Evolutionary conservation across 2,797 vertebrate species (phyloP), one percentile per base, ranked within the genome.

Genomic region (Tolypeutes matacus): DNA sequence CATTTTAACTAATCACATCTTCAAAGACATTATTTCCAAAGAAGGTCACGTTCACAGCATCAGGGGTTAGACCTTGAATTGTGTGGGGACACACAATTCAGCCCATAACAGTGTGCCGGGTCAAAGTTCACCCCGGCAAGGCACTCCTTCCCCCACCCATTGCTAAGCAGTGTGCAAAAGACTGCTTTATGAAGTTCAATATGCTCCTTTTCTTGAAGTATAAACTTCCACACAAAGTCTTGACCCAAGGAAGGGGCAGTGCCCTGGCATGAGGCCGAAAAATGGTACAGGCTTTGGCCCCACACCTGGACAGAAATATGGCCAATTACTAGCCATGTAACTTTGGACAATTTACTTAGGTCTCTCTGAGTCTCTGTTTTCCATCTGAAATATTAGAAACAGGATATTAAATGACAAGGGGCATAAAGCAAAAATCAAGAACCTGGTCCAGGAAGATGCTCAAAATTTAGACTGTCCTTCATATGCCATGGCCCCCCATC

Each of bases 401-500:
- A 21, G 42, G 36, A 82, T 21, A 64, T 11, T 34, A 65, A 81
- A 39, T 64, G 12, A 10, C 17, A 39, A 89, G n/a, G 21, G 49
- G 21, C n/a, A 0, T 88, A 62, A 80, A 80, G 72, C 34, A 91
- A 78, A 84, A 77, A n/a, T 70, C 20, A 85, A 49, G 36, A 78
- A n/a, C n/a, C 27, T n/a, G 15, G 12, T 29, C 42, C n/a, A 39
- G 31, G 46, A 20, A 70, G 77, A 89, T 15, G 29, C 11, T 39
- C 62, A n/a, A 69, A 31, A 36, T 23, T n/a, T 39, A 76, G n/a
- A 42, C 31, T 58, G n/a, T 18, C 36, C 46, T 90, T 76, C 12
- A 42, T 0, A 8, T 7, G 17, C 23, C 46, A 6, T 62, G 2
- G 12, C 5, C 11, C 3, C 18, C n/a, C 64, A 60, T 20, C 2